These are phyloP conservation scores for Furcifer pardalis DNA, from an alignment of 2,797 vertebrate species.

Conservation along the genomic window DNA sequence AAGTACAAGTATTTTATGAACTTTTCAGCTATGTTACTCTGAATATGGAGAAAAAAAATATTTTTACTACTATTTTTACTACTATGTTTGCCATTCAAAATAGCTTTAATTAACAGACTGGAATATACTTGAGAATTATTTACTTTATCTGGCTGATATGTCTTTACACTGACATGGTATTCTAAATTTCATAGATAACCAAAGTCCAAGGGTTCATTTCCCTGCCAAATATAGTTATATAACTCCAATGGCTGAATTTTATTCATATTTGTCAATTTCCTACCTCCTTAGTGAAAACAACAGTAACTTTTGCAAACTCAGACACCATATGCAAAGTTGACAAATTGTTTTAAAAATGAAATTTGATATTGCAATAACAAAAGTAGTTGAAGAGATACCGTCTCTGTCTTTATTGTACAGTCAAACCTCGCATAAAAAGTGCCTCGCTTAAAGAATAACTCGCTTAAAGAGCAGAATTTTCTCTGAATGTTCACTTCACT, in stretches of 20 bases:
- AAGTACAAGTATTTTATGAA: slow-evolving; percentile 30
- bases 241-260: slow-evolving; percentile 17
- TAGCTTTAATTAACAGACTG: neutral
- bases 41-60: slow-evolving; percentile 20
- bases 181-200: neutral
- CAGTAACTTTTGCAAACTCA: neutral
- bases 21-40: neutral
- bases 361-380: neutral
- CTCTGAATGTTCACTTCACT: too few relatives aligned
- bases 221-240: neutral
- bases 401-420: neutral
- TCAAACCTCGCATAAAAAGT: too few relatives aligned
- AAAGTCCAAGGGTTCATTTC: neutral
- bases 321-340: neutral
- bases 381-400: neutral
- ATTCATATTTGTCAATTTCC: neutral
- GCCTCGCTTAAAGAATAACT: too few relatives aligned
- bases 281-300: neutral
- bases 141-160: neutral
- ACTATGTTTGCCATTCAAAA: neutral
- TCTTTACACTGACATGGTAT: neutral
- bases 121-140: neutral
- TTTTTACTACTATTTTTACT: slow-evolving; percentile 1
- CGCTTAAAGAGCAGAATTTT: too few relatives aligned
- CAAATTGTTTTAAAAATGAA: neutral